Base-by-base conservation (phyloP, 1,140 invertebrate species). In the Macrobrachium rosenbergii region DNA sequence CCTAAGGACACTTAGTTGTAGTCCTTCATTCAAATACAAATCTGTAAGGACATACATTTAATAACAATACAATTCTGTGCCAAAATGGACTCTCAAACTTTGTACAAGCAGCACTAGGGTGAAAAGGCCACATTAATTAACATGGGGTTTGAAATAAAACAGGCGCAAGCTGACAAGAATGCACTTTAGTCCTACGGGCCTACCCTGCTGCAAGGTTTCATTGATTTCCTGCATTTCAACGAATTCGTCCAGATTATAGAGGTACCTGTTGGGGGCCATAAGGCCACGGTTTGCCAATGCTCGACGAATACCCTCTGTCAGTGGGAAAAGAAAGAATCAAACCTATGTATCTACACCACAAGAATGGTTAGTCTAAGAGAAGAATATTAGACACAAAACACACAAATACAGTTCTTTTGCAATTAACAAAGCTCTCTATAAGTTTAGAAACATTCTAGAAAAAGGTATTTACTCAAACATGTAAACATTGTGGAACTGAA, bases 211-310 rank as follows among this genome's bases (percentile, higher is more conserved):
- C 78, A 86, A 83, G 45, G 87, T 90, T 73, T 88, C 89, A 82
- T 90, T 90, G 52, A 88, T 82, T 62, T 90, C 89, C 79, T 90
- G 83, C 85, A 88, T 84, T 78, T 88, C 89, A 75, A 83, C 83
- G 75, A 88, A 90, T 37, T 80, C 87, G 83, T 88, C 87, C 59
- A 90, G 83, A 82, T 90, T 90, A 88, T 90, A 90, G 85, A 90
- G 86, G 83, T 88, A 90, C 64, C 77, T 86, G 89, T 90, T 90
- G 82, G 89, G 89, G 14, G 83, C 87, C 80, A 88, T 67, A 23
- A 90, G 83, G 58, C 89, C 89, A 58, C 88, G 87, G 60, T 86
- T 78, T 78, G 82, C 83, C 79, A 88, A 72, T 58, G 89, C 89
- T 12, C 89, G 89, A 21, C 87, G 87, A 76, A 90, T 90, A 67